Percentiles rank a stretch among this genome's conserved stretches.
Conservation (phyloP, 2,797 vertebrate species). For the Echeneis naucrates region DNA sequence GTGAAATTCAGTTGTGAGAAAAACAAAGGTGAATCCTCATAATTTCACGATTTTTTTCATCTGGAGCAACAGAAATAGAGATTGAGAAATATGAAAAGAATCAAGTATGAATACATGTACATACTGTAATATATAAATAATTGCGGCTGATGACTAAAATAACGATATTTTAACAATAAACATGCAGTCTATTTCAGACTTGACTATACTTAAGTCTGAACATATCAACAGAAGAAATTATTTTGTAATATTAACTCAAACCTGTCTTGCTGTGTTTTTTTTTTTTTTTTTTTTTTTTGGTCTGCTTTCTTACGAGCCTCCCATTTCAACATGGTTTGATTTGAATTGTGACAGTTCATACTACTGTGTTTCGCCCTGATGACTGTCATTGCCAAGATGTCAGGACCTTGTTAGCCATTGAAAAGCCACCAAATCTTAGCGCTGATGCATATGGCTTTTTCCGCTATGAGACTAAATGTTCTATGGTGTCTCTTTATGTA, state of each 20-base stretch:
- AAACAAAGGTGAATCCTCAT: constrained; percentile 78
- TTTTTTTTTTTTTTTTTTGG: no score
- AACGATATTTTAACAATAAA: constrained; percentile 25
- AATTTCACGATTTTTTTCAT: constrained; percentile 73
- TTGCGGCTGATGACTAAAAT: constrained; percentile 29
- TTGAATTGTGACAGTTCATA: constrained; percentile 74
- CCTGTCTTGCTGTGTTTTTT: constrained; percentile 50
- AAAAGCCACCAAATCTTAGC: constrained; percentile 70
- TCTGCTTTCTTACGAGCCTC: constrained; percentile 43
- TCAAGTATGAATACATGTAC: constrained; percentile 36
- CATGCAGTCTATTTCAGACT: constrained; percentile 26
- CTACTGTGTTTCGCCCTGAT: constrained; percentile 70
- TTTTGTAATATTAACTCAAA: constrained; percentile 58
- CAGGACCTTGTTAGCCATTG: constrained; percentile 74
- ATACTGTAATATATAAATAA: constrained; percentile 28
- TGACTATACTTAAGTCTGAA: constrained; percentile 35
- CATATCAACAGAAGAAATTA: constrained; percentile 45
- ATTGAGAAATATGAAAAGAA: constrained; percentile 45
- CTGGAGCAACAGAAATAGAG: constrained; percentile 48
- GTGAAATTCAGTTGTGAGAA: constrained; percentile 82
- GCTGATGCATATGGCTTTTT: constrained; percentile 61
- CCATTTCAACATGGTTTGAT: constrained; percentile 54
- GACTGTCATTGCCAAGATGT: constrained; percentile 74
- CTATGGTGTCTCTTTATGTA: constrained; percentile 64
- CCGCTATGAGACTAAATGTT: constrained; percentile 70